These are phyloP conservation scores for Talpa occidentalis DNA, from an alignment of 2,113 vertebrate species.

Conservation along the genomic window DNA sequence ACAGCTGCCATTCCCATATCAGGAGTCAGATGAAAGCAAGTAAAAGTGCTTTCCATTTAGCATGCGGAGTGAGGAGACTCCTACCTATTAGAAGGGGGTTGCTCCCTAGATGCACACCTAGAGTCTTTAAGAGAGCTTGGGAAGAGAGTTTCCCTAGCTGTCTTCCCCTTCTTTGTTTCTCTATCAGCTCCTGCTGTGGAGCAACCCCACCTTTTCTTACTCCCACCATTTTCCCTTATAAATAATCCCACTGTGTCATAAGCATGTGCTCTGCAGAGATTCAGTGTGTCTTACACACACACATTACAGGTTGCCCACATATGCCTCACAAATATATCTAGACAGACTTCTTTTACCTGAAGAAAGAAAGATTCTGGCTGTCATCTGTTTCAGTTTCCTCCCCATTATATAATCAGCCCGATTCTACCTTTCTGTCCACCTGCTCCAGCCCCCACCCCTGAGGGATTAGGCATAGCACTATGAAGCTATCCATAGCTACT, in stretches of 20 bases:
- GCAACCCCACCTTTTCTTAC: constrained; percentile 11
- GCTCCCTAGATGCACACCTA: not conserved
- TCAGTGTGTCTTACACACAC: constrained; percentile 57
- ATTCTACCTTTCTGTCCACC: not conserved
- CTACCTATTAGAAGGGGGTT: not conserved
- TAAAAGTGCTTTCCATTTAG: constrained; percentile 1
- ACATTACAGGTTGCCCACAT: constrained; percentile 57
- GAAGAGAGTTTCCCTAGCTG: constrained; percentile 26
- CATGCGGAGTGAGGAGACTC: not conserved
- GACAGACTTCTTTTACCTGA: constrained; percentile 21
- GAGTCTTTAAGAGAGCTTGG: not conserved
- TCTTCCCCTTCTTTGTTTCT: not conserved
- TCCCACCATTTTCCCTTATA: constrained; percentile 63
- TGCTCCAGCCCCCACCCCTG: not conserved
- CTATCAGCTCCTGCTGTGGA: constrained; percentile 11
- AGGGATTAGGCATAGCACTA: no score
- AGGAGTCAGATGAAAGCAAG: not conserved
- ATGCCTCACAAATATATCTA: constrained; percentile 54
- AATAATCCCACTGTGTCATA: constrained; percentile 50
- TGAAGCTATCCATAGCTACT: no score
- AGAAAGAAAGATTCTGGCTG: not conserved
- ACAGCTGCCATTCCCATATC: not conserved
- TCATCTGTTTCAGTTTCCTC: not conserved
- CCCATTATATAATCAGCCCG: not conserved
- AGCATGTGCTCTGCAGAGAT: constrained; percentile 49